Percentiles rank a stretch among this genome's conserved stretches.
phyloP scores from a whole-genome alignment of 2,888 invertebrate species.

The Drosophila yooni region DNA sequence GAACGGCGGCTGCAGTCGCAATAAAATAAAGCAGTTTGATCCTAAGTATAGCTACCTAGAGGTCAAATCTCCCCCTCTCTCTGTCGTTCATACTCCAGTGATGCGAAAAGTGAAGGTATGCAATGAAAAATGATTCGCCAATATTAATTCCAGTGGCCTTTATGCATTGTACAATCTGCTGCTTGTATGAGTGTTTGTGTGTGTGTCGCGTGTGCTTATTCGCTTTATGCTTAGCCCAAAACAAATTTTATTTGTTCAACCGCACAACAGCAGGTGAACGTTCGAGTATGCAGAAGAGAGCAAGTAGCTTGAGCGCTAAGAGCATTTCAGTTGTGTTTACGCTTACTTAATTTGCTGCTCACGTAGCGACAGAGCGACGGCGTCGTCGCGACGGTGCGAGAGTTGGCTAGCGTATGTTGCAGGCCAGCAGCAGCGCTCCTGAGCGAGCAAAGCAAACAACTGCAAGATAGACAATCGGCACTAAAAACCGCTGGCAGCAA shows the following conservation, averaged over 20 bases:
- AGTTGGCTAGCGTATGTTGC: constrained; percentile 34
- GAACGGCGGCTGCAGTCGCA: background rate
- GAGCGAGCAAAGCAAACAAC: constrained; percentile 32
- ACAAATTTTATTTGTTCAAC: constrained; percentile 41
- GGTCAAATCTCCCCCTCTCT: constrained; percentile 32
- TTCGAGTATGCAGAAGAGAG: constrained; percentile 55
- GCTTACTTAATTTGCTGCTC: constrained; percentile 71
- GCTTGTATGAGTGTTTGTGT: background rate
- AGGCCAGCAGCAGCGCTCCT: constrained; percentile 16
- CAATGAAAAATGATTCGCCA: constrained; percentile 47
- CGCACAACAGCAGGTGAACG: constrained; percentile 64
- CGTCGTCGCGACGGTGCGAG: constrained; percentile 45
- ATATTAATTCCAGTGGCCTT: constrained; percentile 59
- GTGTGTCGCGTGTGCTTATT: constrained; percentile 14
- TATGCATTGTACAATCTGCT: constrained; percentile 42
- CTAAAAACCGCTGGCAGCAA: constrained; percentile 26
- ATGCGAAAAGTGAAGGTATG: constrained; percentile 73
- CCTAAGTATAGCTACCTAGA: constrained; percentile 43
- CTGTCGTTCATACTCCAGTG: constrained; percentile 1
- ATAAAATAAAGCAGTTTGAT: constrained; percentile 20
- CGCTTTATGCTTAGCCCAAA: constrained; percentile 61
- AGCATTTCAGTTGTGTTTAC: constrained; percentile 33
- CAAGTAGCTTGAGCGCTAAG: constrained; percentile 31
- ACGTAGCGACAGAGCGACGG: constrained; percentile 49
- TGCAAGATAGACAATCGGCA: constrained; percentile 56